Evolutionary conservation across 1,140 invertebrate species (phyloP).

Genomic region (Microplitis mediator): DNA sequence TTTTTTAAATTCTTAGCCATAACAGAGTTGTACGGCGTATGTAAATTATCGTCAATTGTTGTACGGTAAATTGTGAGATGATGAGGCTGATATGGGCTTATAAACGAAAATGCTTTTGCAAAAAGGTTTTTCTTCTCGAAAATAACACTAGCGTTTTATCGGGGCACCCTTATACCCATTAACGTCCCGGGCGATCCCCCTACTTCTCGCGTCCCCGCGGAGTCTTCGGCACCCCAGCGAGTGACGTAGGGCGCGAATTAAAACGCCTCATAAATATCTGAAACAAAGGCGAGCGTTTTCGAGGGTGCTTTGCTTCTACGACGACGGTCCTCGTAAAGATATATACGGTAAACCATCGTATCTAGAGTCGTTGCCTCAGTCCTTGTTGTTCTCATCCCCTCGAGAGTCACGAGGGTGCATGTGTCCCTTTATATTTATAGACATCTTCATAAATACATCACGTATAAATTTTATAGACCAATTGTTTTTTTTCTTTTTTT

Average conservation of each 20-base stretch:
- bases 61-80: too few species aligned
- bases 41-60: background rate
- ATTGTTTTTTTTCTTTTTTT: background rate
- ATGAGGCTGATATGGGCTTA: background rate
- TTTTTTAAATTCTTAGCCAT: background rate
- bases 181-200: slow-evolving; percentile 34
- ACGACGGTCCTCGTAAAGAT: slow-evolving; percentile 44
- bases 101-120: background rate
- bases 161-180: slow-evolving; percentile 57
- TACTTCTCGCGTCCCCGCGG: slow-evolving; percentile 25
- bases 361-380: slow-evolving; percentile 43
- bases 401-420: background rate
- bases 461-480: too few species aligned
- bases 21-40: too few species aligned
- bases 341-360: slow-evolving; percentile 52
- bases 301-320: slow-evolving; percentile 49
- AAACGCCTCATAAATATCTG: slow-evolving; percentile 64
- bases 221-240: slow-evolving; percentile 37
- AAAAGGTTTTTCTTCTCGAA: background rate
- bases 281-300: slow-evolving; percentile 62
- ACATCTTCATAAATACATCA: too few species aligned
- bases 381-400: background rate
- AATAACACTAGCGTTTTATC: slow-evolving; percentile 48
- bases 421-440: background rate
- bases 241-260: slow-evolving; percentile 60